Percentiles rank a stretch among this genome's conserved stretches.
These are phyloP conservation scores for Mellivora capensis DNA, from an alignment of 2,113 vertebrate genomes.

Conservation along the genomic window DNA sequence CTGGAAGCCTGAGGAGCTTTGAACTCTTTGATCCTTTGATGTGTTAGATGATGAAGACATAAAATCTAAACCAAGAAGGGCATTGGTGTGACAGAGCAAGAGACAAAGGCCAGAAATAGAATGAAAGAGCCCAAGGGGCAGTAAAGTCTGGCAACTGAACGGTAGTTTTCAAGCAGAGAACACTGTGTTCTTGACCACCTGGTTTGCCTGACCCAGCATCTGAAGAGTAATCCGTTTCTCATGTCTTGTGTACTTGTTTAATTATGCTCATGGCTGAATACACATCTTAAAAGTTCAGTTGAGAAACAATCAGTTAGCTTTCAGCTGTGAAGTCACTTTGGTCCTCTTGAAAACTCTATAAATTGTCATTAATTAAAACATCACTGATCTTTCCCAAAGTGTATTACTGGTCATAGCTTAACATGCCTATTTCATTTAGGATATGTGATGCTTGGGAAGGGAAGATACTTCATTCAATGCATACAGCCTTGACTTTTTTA, in stretches of 20 bases:
- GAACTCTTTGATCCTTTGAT: slow-evolving; percentile 32
- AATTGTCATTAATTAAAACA: neutral
- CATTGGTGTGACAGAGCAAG: slow-evolving; percentile 58
- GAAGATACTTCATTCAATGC: neutral
- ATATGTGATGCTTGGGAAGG: neutral
- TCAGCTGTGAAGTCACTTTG: neutral
- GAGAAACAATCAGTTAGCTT: neutral
- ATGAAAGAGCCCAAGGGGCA: slow-evolving; percentile 11
- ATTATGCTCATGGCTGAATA: neutral
- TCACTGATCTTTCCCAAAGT: neutral
- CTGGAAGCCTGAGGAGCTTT: neutral
- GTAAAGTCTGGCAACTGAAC: neutral
- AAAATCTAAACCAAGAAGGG: slow-evolving; percentile 35
- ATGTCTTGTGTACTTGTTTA: neutral
- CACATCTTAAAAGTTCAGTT: neutral
- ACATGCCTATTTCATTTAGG: neutral
- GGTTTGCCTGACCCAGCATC: slow-evolving; percentile 61
- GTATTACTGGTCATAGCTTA: neutral
- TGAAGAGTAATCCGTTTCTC: slow-evolving; percentile 3
- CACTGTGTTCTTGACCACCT: neutral
- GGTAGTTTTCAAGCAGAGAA: neutral
- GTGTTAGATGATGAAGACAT: slow-evolving; percentile 24
- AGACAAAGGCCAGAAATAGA: slow-evolving; percentile 74
- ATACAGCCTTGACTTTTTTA: neutral
- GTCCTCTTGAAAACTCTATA: neutral